These are phyloP conservation scores for Loxodonta africana DNA, from an alignment of 2,113 vertebrate genomes.

Conservation along the genomic window DNA sequence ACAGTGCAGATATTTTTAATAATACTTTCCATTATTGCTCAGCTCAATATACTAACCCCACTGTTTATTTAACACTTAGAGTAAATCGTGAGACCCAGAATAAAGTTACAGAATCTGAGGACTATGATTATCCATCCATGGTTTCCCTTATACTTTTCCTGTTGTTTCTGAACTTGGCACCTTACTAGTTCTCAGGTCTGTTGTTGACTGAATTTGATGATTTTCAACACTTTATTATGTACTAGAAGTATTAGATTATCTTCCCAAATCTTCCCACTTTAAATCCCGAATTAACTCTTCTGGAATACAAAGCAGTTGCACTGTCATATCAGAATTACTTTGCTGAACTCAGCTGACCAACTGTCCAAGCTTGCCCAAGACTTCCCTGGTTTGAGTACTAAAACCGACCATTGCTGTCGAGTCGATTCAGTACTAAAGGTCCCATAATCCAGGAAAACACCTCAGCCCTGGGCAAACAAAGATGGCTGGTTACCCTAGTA, in stretches of 20 bases:
- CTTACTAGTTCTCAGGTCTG: neutral
- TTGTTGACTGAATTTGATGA: neutral
- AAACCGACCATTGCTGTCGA: neutral
- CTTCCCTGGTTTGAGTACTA: neutral
- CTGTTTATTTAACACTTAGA: conserved; percentile 42
- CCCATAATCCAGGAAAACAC: neutral
- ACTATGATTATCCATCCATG: conserved; percentile 10
- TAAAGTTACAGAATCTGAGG: neutral
- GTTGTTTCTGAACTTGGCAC: conserved; percentile 4
- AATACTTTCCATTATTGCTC: conserved; percentile 51
- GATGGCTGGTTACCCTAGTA: neutral
- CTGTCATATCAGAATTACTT: neutral
- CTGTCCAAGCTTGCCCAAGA: neutral
- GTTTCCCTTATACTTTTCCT: neutral
- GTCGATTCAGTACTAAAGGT: neutral
- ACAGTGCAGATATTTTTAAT: conserved; percentile 62
- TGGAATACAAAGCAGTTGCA: neutral
- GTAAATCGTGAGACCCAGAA: neutral
- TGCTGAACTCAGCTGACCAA: neutral
- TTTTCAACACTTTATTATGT: neutral
- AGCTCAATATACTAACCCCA: conserved; percentile 1
- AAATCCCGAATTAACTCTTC: neutral
- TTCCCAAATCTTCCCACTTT: neutral
- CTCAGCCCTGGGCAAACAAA: too few species aligned
- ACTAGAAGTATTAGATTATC: conserved; percentile 24